These are phyloP conservation scores for Philantomba maxwellii DNA, from an alignment of 2,113 vertebrate species.

Conservation along the genomic window DNA sequence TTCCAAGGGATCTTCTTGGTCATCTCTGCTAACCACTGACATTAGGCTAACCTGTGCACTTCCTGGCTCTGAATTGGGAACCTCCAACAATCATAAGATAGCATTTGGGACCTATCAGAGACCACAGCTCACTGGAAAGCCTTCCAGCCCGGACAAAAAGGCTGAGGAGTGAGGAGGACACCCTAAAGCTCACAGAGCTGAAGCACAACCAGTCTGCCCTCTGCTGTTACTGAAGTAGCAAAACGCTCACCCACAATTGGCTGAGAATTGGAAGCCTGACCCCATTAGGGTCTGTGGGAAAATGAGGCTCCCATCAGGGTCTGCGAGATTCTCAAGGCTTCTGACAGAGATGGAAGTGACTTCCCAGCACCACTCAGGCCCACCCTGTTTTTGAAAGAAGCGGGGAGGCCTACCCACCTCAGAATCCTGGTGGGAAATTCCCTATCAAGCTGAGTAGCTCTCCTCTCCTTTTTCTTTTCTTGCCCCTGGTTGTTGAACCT, in stretches of 20 bases:
- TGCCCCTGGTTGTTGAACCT: neutral
- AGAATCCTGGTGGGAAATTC: neutral
- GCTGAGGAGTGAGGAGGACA: neutral
- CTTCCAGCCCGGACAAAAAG: neutral
- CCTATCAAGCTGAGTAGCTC: constrained; percentile 18
- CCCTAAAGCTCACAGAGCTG: neutral
- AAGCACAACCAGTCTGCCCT: neutral
- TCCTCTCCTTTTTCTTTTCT: neutral
- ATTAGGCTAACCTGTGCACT: neutral
- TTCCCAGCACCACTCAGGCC: neutral
- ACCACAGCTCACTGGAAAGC: neutral
- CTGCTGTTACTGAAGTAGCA: neutral
- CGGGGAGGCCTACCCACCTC: neutral
- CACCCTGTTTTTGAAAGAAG: neutral
- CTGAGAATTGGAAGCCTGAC: neutral
- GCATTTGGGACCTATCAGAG: neutral
- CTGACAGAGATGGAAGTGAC: neutral
- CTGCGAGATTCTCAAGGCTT: neutral
- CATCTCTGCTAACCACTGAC: neutral
- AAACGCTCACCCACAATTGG: neutral
- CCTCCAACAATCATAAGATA: neutral
- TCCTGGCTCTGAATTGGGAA: neutral
- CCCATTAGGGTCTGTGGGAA: neutral
- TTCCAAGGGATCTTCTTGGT: neutral
- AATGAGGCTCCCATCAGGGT: neutral